Conservation (phyloP, 2,113 vertebrate species). For the Semicossyphus pulcher region DNA sequence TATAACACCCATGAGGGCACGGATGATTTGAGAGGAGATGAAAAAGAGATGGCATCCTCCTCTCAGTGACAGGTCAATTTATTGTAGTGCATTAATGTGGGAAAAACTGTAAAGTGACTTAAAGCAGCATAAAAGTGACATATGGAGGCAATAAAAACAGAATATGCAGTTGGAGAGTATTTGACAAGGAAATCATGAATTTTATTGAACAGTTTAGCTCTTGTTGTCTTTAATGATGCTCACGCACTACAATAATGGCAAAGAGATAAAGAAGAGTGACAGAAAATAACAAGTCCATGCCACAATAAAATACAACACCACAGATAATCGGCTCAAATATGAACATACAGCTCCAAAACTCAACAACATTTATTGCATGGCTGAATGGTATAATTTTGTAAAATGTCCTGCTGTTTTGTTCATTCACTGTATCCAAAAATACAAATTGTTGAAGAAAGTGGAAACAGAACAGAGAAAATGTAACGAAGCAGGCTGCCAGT, state of each 20-base stretch:
- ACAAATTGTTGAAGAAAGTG: neutral
- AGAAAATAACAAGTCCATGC: neutral
- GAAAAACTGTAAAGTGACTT: neutral
- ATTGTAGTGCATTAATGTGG: neutral
- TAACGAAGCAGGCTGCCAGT: neutral
- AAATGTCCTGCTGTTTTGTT: constrained; percentile 1
- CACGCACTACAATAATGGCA: neutral
- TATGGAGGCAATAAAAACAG: neutral
- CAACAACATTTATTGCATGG: neutral
- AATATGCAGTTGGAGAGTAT: neutral
- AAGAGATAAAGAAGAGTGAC: neutral
- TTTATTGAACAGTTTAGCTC: neutral
- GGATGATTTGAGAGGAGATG: constrained; percentile 12
- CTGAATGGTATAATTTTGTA: neutral
- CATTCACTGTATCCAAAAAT: constrained; percentile 11
- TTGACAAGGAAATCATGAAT: neutral
- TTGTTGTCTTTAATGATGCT: neutral
- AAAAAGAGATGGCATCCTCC: neutral
- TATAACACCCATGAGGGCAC: constrained; percentile 26
- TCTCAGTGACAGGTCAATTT: constrained; percentile 13
- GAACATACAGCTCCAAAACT: too few relatives aligned
- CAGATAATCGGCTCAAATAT: neutral
- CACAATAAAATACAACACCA: neutral
- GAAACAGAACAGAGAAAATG: neutral
- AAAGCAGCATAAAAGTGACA: neutral